Base-by-base conservation (phyloP, 92 coral and sea anemone species). In the Blastomussa wellsi region DNA sequence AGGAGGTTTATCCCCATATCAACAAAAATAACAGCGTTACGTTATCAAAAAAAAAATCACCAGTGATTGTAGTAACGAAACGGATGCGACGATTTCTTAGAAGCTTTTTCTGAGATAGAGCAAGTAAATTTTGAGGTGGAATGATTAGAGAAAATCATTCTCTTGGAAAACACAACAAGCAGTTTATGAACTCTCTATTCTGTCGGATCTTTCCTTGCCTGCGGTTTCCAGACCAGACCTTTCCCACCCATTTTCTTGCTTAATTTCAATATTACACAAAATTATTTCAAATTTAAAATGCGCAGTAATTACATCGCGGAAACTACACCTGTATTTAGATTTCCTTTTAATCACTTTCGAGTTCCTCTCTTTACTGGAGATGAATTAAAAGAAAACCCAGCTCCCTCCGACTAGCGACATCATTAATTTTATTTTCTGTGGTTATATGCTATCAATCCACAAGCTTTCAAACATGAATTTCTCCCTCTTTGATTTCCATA, bases 271-370 rank as follows among this genome's bases (percentile, higher is more conserved):
- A 8, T 44, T 44, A 44, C 12, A 44, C 49, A 44, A 10, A 24
- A 24, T 22, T 22, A 6, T 57, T 57, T 52, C 1, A 37, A 70
- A 38, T 24, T 70, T 16, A 36, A 36, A 70, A 33, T 70, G 12
- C 75, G 37, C 75, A 15, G 29, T 70, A 37, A 70, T 35, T 33
- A 70, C 75, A 37, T 29, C 44, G n/a, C 75, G 75, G 44, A 70
- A 70, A 70, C 75, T 33, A 38, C 39, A 36, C 2, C 37, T 26
- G 20, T 69, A 33, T 69, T 37, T 9, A 70, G n/a, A 70, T 70
- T 36, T 70, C 48, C 47, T 19, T 51, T 44, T 6, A 62, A 70
- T 68, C 38, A 68, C 74, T 68, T 68, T 13, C 28, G 2, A n/a
- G n/a, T 70, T 70, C 16, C 24, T 0, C 9, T 17, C 75, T n/a